phyloP scores from a whole-genome alignment of 2,113 vertebrate species.

The Cyanoramphus novaezelandiae region DNA sequence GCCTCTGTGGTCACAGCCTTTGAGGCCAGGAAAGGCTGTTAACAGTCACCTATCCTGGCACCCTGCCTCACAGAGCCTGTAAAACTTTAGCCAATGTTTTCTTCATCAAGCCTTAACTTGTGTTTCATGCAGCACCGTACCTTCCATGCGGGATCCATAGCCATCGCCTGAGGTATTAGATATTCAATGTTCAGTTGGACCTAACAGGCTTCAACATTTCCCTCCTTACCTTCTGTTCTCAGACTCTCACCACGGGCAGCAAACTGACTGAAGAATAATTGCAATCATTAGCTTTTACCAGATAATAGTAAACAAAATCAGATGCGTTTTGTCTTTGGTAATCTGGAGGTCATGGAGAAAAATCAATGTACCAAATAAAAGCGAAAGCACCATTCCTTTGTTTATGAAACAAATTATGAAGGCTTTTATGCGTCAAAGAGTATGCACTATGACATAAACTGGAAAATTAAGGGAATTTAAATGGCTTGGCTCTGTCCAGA shows the following conservation, averaged over 20 bases:
- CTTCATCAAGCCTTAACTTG: not conserved
- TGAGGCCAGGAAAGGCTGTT: not conserved
- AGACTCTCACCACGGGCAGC: not conserved
- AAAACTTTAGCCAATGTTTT: not conserved
- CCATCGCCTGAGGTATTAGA: rapidly evolving
- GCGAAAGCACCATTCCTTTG: not conserved
- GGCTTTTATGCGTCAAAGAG: not conserved
- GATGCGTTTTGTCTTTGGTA: not conserved
- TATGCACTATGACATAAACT: not conserved
- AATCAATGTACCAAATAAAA: not conserved
- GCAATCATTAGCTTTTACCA: not conserved
- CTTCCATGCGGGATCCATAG: not conserved
- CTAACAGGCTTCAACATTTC: not conserved
- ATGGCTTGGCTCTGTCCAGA: not conserved
- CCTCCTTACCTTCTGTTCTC: not conserved
- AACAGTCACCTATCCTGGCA: not conserved
- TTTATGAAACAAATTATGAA: not conserved
- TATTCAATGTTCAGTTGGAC: not conserved
- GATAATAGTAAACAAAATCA: not conserved
- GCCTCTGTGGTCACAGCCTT: not conserved
- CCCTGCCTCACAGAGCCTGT: not conserved
- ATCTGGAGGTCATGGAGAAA: not conserved
- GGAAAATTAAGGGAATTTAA: not conserved
- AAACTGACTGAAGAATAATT: not conserved
- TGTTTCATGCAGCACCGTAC: not conserved